These are phyloP conservation scores for Cirrhinus molitorella DNA, from an alignment of 2,797 vertebrate species.

Conservation along the genomic window DNA sequence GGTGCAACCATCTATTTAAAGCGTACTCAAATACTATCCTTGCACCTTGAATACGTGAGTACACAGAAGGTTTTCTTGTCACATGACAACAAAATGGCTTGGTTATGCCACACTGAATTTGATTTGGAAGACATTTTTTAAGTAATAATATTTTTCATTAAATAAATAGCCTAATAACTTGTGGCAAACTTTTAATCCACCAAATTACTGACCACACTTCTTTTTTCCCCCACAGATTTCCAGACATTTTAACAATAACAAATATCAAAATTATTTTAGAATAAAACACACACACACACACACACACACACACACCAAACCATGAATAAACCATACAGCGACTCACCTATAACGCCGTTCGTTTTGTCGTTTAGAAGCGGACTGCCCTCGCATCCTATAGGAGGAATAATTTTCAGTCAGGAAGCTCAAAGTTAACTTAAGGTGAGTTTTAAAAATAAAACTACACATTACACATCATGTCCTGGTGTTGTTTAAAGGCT, in stretches of 20 bases:
- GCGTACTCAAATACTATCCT: not conserved
- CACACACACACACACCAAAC: not conserved
- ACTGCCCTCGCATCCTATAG: slow-evolving; percentile 18
- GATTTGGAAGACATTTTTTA: not conserved
- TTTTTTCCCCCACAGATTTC: not conserved
- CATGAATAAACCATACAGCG: not conserved
- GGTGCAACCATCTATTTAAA: not conserved
- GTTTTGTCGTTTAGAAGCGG: not conserved
- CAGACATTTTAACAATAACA: not conserved
- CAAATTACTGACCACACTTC: not conserved
- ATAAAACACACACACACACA: not conserved
- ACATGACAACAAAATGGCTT: not conserved
- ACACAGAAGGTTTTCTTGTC: not conserved
- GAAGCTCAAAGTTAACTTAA: too few relatives aligned
- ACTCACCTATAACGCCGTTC: slow-evolving; percentile 46
- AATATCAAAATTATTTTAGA: not conserved
- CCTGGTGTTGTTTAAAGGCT: too few relatives aligned
- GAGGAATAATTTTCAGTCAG: not conserved
- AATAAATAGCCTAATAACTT: not conserved
- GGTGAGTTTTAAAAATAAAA: not conserved
- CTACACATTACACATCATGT: not conserved
- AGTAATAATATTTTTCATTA: not conserved
- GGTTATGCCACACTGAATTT: not conserved
- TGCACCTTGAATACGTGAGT: not conserved
- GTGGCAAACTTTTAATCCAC: not conserved